Conservation (phyloP, 2,797 vertebrate genomes). For the Sebastes wilsoni region DNA sequence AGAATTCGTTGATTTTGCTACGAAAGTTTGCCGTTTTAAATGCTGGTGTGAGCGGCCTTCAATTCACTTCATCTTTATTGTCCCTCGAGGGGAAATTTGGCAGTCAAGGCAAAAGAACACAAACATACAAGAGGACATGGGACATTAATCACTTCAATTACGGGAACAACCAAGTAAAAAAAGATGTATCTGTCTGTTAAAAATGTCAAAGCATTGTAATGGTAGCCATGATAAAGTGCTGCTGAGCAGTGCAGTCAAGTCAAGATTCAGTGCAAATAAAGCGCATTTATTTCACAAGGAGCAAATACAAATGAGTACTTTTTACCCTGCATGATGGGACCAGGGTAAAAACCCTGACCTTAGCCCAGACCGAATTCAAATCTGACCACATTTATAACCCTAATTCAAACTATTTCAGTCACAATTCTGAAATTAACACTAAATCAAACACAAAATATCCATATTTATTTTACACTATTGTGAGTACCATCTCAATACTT, state of each 20-base stretch:
- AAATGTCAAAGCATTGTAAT: too few relatives aligned
- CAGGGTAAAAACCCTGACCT: neutral
- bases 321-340: neutral
- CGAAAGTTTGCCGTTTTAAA: neutral
- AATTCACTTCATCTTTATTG: neutral
- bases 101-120: too few relatives aligned
- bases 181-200: too few relatives aligned
- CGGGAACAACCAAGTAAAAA: too few relatives aligned
- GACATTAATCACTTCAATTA: too few relatives aligned
- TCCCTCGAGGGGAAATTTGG: too few relatives aligned
- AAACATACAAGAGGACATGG: too few relatives aligned
- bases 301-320: neutral
- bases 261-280: too few relatives aligned
- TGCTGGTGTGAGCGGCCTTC: neutral
- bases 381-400: neutral
- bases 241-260: too few relatives aligned
- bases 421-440: neutral
- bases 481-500: neutral
- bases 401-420: neutral
- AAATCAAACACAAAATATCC: neutral
- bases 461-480: neutral
- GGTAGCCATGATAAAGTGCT: too few relatives aligned
- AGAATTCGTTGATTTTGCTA: neutral
- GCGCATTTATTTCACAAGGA: too few relatives aligned
- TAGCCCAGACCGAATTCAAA: neutral